Evolutionary conservation across 2,888 invertebrate genomes (phyloP).

Genomic region (Gibbula magus): DNA sequence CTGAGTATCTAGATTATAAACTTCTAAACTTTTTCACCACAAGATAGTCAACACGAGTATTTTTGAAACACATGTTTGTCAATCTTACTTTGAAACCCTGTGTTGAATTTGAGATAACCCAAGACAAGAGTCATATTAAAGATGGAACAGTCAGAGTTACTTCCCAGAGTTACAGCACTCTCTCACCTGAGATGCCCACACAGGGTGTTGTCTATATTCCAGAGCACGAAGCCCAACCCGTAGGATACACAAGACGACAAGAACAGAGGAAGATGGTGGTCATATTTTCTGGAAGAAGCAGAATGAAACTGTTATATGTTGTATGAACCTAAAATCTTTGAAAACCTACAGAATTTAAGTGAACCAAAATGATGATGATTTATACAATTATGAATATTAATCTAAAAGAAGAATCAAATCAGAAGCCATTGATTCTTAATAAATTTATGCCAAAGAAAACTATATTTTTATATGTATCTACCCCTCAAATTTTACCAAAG

Average conservation of each 20-base stretch:
- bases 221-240: constrained; percentile 74
- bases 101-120: background rate
- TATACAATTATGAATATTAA: too few relatives aligned
- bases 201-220: constrained; percentile 76
- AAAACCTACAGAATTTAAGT: too few relatives aligned
- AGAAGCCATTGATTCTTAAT: too few relatives aligned
- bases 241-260: constrained; percentile 62
- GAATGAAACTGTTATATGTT: background rate
- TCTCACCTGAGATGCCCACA: constrained; percentile 72
- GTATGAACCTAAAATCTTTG: background rate
- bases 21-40: too few relatives aligned
- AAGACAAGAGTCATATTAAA: background rate
- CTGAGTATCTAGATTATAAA: too few relatives aligned
- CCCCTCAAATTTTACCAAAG: too few relatives aligned
- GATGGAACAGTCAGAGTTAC: background rate
- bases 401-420: too few relatives aligned
- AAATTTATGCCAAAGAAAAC: too few relatives aligned
- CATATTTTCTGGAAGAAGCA: constrained; percentile 46
- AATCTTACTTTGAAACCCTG: background rate
- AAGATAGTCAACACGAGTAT: background rate
- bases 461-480: too few relatives aligned
- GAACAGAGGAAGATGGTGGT: constrained; percentile 54
- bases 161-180: background rate
- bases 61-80: background rate
- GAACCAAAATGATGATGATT: too few relatives aligned